Percentiles rank a stretch among this genome's conserved stretches.
phyloP scores from a whole-genome alignment of 2,797 vertebrate genomes.

The Danionella dracula region DNA sequence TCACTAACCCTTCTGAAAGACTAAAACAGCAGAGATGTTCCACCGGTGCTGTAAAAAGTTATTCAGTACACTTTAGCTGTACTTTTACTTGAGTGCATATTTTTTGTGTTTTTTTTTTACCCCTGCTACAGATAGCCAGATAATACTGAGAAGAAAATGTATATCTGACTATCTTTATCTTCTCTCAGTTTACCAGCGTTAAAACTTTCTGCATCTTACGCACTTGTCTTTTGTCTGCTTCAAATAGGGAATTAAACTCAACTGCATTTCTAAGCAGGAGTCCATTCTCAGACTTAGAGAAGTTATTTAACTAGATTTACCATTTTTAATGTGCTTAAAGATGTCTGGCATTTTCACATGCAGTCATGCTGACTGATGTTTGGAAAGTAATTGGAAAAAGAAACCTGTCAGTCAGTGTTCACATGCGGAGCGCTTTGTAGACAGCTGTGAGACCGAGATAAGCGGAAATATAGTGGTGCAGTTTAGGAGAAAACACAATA shows the following conservation, averaged over 20 bases:
- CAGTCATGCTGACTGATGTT: neutral
- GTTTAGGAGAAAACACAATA: slow-evolving; percentile 20
- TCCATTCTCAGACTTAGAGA: neutral
- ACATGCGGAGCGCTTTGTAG: slow-evolving; percentile 1
- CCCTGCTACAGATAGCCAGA: too few relatives aligned
- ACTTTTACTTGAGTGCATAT: too few relatives aligned
- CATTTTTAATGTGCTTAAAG: slow-evolving; percentile 1
- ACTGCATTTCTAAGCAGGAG: neutral
- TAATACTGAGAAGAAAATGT: too few relatives aligned
- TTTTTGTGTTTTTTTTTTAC: too few relatives aligned
- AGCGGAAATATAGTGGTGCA: neutral
- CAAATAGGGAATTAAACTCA: neutral
- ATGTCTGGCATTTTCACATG: neutral
- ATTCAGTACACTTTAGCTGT: too few relatives aligned
- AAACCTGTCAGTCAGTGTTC: slow-evolving; percentile 14
- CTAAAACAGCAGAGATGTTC: too few relatives aligned
- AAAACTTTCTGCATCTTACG: neutral
- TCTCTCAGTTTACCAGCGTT: neutral
- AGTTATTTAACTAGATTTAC: neutral
- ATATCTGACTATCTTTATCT: neutral
- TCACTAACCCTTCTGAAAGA: too few relatives aligned
- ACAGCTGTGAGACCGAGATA: slow-evolving; percentile 35
- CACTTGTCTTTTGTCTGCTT: neutral
- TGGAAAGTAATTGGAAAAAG: slow-evolving; percentile 20
- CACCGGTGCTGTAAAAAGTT: too few relatives aligned